phyloP scores from a whole-genome alignment of 2,113 vertebrate genomes.

The Chelonoidis abingdonii region DNA sequence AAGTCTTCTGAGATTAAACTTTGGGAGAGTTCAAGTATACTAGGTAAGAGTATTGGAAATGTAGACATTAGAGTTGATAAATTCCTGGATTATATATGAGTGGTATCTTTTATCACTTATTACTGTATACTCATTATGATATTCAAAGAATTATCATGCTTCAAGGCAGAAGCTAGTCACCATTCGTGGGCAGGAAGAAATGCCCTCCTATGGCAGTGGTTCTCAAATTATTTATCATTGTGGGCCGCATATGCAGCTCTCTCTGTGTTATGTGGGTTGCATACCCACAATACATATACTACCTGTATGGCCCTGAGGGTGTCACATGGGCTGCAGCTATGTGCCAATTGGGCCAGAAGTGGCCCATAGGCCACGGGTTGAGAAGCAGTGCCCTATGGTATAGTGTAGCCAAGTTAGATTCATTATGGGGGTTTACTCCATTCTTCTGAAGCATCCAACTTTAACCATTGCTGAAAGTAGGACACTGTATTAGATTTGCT shows the following conservation, averaged over 20 bases:
- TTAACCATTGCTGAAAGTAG: background rate
- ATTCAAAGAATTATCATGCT: background rate
- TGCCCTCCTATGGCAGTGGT: background rate
- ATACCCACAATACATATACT: no score
- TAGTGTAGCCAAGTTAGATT: background rate
- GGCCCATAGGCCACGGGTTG: no score
- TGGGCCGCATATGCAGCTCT: no score
- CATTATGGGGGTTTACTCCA: background rate
- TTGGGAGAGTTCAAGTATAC: background rate
- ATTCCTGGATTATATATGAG: background rate
- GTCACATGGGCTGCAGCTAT: no score
- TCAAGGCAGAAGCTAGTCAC: background rate
- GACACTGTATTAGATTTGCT: background rate
- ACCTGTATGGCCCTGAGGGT: no score
- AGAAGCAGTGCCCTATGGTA: background rate
- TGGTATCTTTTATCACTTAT: background rate
- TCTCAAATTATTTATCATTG: no score
- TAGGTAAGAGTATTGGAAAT: rapidly evolving
- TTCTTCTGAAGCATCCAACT: background rate
- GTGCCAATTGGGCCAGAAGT: no score
- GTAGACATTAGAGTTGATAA: background rate
- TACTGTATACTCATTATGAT: background rate
- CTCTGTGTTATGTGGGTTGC: no score
- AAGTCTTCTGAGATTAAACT: background rate
- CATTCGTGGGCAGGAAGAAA: background rate